phyloP scores from a whole-genome alignment of 2,888 invertebrate genomes.

The Synanthedon myopaeformis region DNA sequence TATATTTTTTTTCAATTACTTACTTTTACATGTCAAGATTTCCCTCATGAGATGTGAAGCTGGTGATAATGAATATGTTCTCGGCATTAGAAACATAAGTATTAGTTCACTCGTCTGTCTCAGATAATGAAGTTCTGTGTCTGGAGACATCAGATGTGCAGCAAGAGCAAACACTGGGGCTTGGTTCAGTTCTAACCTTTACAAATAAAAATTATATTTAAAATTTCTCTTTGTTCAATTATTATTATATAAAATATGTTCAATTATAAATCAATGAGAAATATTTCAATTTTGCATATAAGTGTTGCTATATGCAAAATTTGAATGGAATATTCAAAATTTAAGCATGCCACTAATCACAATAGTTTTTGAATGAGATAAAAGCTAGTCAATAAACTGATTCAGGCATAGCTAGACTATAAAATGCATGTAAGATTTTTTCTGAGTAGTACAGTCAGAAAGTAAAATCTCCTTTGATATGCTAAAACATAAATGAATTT shows the following conservation, averaged over 20 bases:
- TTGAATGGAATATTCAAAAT: too few relatives aligned
- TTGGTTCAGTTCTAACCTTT: constrained; percentile 72
- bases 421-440: too few relatives aligned
- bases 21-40: constrained; percentile 87
- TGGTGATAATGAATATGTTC: constrained; percentile 82
- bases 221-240: too few relatives aligned
- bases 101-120: constrained; percentile 85
- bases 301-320: too few relatives aligned
- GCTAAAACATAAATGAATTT: not conserved
- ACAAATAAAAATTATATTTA: constrained; percentile 9
- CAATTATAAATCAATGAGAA: too few relatives aligned
- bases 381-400: too few relatives aligned
- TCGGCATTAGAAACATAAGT: constrained; percentile 83
- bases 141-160: constrained; percentile 78
- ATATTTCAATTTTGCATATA: too few relatives aligned
- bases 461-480: not conserved
- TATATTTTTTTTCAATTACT: constrained; percentile 12
- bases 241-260: too few relatives aligned
- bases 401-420: too few relatives aligned
- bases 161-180: constrained; percentile 79
- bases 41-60: constrained; percentile 85
- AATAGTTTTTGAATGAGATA: too few relatives aligned
- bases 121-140: constrained; percentile 83
- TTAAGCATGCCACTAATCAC: too few relatives aligned
- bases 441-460: not conserved